phyloP scores from a whole-genome alignment of 2,888 invertebrate species.

The Cryptocephalus primarius region DNA sequence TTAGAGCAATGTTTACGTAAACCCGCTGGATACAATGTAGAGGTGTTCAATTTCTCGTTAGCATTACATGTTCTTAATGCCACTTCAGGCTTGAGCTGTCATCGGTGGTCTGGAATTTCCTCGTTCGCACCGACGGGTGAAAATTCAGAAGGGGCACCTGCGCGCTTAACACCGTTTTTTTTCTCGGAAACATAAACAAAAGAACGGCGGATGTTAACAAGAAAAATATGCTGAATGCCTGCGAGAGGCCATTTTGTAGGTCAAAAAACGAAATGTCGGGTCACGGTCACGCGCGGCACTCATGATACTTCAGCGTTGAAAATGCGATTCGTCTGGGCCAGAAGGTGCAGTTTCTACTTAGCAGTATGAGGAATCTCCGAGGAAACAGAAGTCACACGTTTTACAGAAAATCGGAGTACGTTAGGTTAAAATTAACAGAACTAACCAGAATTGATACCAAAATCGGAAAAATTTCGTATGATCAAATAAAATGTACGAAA shows the following conservation, averaged over 20 bases:
- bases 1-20: too few species aligned
- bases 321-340: not conserved
- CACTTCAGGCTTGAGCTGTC: not conserved
- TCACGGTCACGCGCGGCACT: constrained; percentile 1
- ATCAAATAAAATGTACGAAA: too few species aligned
- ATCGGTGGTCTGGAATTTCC: not conserved
- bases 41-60: not conserved
- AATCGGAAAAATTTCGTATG: too few species aligned
- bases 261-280: constrained; percentile 2
- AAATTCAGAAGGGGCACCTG: not conserved
- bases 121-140: not conserved
- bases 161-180: not conserved
- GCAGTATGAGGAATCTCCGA: too few species aligned
- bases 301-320: too few species aligned
- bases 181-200: constrained; percentile 1
- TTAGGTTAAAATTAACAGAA: too few species aligned
- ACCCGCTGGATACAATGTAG: too few species aligned
- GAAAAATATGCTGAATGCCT: not conserved
- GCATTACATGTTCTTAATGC: not conserved
- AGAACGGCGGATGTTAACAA: constrained; percentile 1
- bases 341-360: not conserved
- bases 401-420: too few species aligned
- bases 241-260: constrained; percentile 3
- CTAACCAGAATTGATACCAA: too few species aligned
- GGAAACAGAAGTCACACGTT: too few species aligned